Base-by-base conservation (phyloP, 2,888 invertebrate genomes). In the Linyphia triangularis region DNA sequence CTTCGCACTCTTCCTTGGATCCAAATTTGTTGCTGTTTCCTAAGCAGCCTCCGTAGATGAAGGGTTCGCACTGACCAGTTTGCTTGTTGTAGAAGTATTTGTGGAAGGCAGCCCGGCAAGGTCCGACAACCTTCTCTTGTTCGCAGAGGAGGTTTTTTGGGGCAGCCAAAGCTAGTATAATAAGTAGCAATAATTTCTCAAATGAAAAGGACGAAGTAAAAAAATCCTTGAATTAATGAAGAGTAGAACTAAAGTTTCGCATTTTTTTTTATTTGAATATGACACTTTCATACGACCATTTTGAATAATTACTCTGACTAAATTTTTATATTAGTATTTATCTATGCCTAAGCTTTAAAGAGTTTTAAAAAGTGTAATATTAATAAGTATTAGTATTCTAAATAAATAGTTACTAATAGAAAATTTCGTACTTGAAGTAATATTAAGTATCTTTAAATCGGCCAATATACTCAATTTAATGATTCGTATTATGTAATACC, bases 31-130 rank as follows among this genome's bases (percentile, higher is more conserved):
- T 91, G 7, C 26, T 79, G 67, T 91, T 91, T 7, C 91, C 91
- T 5, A 70, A 75, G 88, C 91, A 91, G 0, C 91, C 91, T 6
- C 91, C 91, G 30, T 91, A 91, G 22, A 86, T 37, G 70, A 91
- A 91, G 6, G 19, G 16, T 81, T 91, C 90, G 70, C 91, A 91
- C 9, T 72, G 28, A 2, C 90, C 90, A 13, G 90, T 88, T 26
- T 81, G 67, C n/a, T 77, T 84, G 70, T 91, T 90, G 88, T 90
- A 91, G 84, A 61, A 91, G 61, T 70, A 91, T 0, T 81, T 81
- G 0, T 37, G 59, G 19, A 90, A 79, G 10, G 19, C 57, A 1
- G 89, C 91, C 30, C 78, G 65, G 72, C 91, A 89, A 0, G 59
- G 63, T 7, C 88, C 88, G 4, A 37, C n/a, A 4, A 40, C 65